Percentiles rank a stretch among this genome's conserved stretches.
These are phyloP conservation scores for Loris lydekkerianus DNA, from an alignment of 2,797 vertebrate genomes.

Conservation along the genomic window DNA sequence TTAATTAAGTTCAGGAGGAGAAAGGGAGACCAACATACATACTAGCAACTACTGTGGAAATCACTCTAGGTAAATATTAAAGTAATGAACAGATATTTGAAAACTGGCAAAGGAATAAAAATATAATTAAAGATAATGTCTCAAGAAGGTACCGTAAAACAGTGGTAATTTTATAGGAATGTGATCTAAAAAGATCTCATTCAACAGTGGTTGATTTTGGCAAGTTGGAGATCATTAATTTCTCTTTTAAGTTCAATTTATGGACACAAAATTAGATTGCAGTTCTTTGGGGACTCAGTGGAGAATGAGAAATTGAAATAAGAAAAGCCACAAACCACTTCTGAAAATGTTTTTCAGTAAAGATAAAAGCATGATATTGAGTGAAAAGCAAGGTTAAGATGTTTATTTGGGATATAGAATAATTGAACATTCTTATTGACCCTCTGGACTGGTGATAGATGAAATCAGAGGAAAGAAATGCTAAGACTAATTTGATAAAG, in stretches of 20 bases:
- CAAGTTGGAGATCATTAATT: background rate
- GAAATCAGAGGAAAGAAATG: conserved; percentile 41
- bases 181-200: background rate
- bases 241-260: background rate
- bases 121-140: background rate
- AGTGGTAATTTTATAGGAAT: background rate
- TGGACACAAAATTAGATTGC: background rate
- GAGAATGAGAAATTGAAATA: conserved; percentile 8
- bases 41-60: background rate
- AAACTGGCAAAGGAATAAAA: background rate
- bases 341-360: conserved; percentile 34
- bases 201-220: background rate
- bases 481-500: background rate
- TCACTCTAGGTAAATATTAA: background rate
- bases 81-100: background rate
- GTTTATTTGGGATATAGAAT: background rate
- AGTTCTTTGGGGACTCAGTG: background rate
- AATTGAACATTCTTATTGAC: conserved; percentile 42
- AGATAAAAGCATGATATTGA: conserved; percentile 47
- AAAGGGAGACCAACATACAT: background rate
- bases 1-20: background rate
- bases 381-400: conserved; percentile 42
- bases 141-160: background rate
- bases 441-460: background rate
- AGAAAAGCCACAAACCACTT: conserved; percentile 44